Percentiles rank a stretch among this genome's conserved stretches.
phyloP scores from a whole-genome alignment of 2,888 invertebrate genomes.

The Muscina levida region DNA sequence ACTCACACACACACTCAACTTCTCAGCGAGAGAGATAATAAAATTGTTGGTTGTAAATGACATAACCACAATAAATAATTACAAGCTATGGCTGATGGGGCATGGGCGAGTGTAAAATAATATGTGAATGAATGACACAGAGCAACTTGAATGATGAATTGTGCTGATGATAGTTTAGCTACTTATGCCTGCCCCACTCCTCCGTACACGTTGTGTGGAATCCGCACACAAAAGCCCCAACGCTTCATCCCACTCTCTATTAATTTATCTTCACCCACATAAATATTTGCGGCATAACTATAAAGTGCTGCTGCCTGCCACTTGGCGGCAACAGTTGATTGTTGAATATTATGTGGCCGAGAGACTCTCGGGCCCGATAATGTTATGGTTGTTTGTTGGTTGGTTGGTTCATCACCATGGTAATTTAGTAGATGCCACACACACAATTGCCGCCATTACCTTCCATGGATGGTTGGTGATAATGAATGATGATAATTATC shows the following conservation, averaged over 20 bases:
- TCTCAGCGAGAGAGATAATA: no score
- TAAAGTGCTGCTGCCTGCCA: background rate
- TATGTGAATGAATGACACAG: no score
- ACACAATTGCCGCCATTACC: no score
- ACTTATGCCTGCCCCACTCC: no score
- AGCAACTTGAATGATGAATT: no score
- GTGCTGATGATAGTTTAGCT: background rate
- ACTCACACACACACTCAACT: no score
- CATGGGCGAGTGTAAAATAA: no score
- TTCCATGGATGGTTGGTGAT: no score
- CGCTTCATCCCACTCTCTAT: background rate
- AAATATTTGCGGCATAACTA: background rate
- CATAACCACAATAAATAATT: background rate
- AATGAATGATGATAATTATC: no score
- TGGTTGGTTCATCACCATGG: background rate
- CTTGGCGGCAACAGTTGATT: background rate
- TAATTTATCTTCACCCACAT: background rate
- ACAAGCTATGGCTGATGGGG: no score
- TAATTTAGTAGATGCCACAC: background rate
- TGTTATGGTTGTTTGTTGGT: background rate
- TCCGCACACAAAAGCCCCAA: background rate
- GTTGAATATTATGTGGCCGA: slow-evolving; percentile 11
- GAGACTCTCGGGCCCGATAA: no score
- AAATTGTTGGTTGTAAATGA: background rate
- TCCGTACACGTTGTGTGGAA: no score